Evolutionary conservation across 2,888 invertebrate species (phyloP).

Genomic region (Andrena hattorfiana): DNA sequence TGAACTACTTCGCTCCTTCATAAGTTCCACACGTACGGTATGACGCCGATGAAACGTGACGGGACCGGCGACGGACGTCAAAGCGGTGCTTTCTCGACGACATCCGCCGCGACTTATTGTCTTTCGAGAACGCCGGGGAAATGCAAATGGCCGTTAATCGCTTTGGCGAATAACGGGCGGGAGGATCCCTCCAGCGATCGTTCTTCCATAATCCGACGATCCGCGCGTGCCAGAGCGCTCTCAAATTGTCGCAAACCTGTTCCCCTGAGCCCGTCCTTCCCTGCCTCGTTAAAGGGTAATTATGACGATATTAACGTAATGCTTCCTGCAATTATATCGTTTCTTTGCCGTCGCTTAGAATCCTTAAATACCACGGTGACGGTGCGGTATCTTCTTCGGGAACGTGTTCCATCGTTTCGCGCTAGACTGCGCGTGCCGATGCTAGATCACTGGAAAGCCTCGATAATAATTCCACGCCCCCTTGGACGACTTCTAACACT

Average conservation of each 20-base stretch:
- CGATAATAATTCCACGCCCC: neutral
- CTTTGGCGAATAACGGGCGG: neutral
- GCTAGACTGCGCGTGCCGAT: neutral
- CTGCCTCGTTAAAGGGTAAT: neutral
- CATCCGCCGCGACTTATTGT: constrained; percentile 58
- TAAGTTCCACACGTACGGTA: constrained; percentile 22
- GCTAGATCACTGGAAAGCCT: neutral
- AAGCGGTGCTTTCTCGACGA: constrained; percentile 10
- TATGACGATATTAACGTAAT: neutral
- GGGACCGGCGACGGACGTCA: constrained; percentile 4
- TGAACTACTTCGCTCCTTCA: constrained; percentile 30
- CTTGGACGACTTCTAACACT: too few species aligned
- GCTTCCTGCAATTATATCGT: constrained; percentile 3
- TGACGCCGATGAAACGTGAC: constrained; percentile 54
- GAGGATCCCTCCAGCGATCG: neutral
- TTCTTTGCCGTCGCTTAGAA: neutral
- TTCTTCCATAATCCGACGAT: too few species aligned
- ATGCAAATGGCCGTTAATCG: constrained; percentile 54
- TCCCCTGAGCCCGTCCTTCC: neutral
- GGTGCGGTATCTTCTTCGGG: neutral
- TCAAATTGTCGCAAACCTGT: too few species aligned
- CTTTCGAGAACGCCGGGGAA: constrained; percentile 50
- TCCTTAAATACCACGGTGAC: constrained; percentile 9
- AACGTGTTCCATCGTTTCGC: neutral
- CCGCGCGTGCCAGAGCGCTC: too few species aligned